These are phyloP conservation scores for Harlomillsia oculata DNA, from an alignment of 1,140 invertebrate species.

Conservation along the genomic window DNA sequence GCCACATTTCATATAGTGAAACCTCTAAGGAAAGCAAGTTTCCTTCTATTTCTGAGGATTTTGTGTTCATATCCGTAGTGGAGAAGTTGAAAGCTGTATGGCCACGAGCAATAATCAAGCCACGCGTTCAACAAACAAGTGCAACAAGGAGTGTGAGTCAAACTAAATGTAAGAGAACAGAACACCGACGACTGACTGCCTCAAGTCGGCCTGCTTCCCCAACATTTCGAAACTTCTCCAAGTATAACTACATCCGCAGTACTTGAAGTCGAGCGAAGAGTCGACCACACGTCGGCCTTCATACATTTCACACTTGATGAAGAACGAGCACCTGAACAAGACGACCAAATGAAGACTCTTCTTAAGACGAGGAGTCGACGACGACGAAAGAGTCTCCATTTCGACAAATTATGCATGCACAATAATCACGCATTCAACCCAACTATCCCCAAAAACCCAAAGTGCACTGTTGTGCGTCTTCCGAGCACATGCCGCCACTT, in stretches of 20 bases:
- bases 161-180: no score
- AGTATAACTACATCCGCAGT: background rate
- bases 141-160: no score
- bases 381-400: slow-evolving; percentile 16
- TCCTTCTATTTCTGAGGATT: background rate
- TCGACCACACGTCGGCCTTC: slow-evolving; percentile 25
- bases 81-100: no score
- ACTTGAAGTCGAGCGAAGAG: no score
- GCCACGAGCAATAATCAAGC: slow-evolving; percentile 7
- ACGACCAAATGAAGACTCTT: slow-evolving; percentile 4
- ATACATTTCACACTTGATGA: slow-evolving; percentile 26
- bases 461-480: no score
- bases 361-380: background rate
- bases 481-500: no score
- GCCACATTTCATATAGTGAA: no score
- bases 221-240: background rate
- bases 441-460: slow-evolving; percentile 9
- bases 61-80: background rate
- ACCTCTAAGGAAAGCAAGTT: no score
- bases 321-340: slow-evolving; percentile 18
- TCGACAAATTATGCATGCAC: slow-evolving; percentile 27
- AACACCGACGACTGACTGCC: background rate
- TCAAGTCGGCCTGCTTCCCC: background rate
- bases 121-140: slow-evolving; percentile 1
- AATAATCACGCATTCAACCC: slow-evolving; percentile 21